Conservation (phyloP, 1,140 invertebrate species). For the Platyscapa corneri region DNA sequence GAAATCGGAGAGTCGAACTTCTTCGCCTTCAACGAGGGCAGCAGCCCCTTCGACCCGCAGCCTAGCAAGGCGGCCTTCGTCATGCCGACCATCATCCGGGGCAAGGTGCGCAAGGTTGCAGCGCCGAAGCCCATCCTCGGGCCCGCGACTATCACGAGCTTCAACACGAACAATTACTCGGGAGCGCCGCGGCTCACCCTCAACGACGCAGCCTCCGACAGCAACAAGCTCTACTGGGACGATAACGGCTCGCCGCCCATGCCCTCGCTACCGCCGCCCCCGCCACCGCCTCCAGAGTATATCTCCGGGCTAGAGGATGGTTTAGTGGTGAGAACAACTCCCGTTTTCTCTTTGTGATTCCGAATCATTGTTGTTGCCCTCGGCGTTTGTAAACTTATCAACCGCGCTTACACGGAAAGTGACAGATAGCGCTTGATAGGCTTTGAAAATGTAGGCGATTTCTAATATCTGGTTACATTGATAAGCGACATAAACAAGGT, state of each 20-base stretch:
- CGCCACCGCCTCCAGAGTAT: conserved; percentile 79
- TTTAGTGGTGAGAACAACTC: conserved; percentile 52
- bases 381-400: neutral
- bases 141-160: neutral
- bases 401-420: too few species aligned
- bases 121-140: neutral
- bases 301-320: conserved; percentile 62
- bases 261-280: conserved; percentile 84
- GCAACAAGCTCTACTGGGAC: conserved; percentile 56
- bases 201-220: conserved; percentile 22
- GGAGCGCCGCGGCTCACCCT: neutral
- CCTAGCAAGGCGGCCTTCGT: conserved; percentile 35
- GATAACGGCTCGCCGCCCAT: conserved; percentile 79
- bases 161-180: conserved; percentile 28
- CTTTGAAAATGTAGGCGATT: neutral
- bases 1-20: conserved; percentile 63
- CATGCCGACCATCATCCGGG: conserved; percentile 81
- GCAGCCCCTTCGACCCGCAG: conserved; percentile 47
- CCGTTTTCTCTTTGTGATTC: neutral
- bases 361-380: neutral
- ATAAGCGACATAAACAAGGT: neutral
- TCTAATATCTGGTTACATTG: neutral
- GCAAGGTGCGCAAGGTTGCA: conserved; percentile 24
- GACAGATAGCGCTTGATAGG: neutral
- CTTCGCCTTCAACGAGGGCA: conserved; percentile 62